Base-by-base conservation (phyloP, 2,888 invertebrate species). In the Parnassius smintheus region DNA sequence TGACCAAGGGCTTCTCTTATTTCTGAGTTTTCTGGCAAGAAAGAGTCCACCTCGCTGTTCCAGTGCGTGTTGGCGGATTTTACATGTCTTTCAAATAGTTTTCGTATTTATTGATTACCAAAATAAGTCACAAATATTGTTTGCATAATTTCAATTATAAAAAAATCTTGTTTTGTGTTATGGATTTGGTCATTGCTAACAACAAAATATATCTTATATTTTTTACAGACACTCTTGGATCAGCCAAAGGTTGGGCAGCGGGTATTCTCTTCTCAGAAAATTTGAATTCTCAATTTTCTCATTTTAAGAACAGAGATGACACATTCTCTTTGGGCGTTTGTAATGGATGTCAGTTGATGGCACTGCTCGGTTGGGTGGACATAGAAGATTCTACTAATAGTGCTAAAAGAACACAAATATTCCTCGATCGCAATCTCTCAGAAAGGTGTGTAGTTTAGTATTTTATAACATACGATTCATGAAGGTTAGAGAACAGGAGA, bases 251-350 rank as follows among this genome's bases (percentile, higher is more conserved):
- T 49, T 99, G 99, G 99, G 98, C 99, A 0, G 98, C 97, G 0
- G 96, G 97, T 69, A 95, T 98, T 52, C 85, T 96, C 49, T 98
- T 97, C 83, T 96, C 97, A 72, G 93, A 94, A 10, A 90, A 92
- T 2, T 82, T 99, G n/a, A 92, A 93, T 67, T 88, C 93, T 0
- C 97, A 98, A 81, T 96, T 99, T 72, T 88, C 94, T 25, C 91
- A 93, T 60, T 99, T 99, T 86, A 93, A 93, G 71, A 87, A 90
- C 48, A 93, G 96, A 12, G 78, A 90, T 0, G 96, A 99, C 80
- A 98, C 98, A 0, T 99, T 99, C 85, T 98, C 98, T 59, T 93
- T 99, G 69, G 99, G 99, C 44, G 96, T 99, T n/a, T 99, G 99
- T 81, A 99, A 99, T 83, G 99, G 99, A 0, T 99, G 99, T 78